Percentiles rank a stretch among this genome's conserved stretches.
Conservation (phyloP, 2,797 vertebrate species). For the Knipowitschia caucasica region DNA sequence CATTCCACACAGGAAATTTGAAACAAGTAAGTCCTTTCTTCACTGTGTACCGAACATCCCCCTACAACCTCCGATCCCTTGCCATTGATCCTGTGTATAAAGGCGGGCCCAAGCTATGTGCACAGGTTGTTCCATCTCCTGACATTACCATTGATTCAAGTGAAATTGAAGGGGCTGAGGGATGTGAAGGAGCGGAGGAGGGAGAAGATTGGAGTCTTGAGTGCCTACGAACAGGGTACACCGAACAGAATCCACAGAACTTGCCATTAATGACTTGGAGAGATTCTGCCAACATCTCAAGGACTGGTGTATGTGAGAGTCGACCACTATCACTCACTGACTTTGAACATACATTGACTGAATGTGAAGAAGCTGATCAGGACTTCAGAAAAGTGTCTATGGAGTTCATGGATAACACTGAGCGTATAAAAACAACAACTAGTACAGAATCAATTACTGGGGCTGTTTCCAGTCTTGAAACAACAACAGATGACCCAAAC, state of each 20-base stretch:
- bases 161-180: constrained; percentile 42
- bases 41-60: constrained; percentile 71
- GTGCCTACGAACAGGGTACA: constrained; percentile 44
- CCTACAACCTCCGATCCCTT: constrained; percentile 69
- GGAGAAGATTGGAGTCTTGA: constrained; percentile 62
- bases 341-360: constrained; percentile 70
- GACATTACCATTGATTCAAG: constrained; percentile 36
- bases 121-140: constrained; percentile 22
- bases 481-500: neutral
- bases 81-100: constrained; percentile 61
- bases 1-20: constrained; percentile 53
- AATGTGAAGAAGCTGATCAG: constrained; percentile 69
- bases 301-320: constrained; percentile 47
- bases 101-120: constrained; percentile 42
- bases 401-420: constrained; percentile 53
- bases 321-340: constrained; percentile 59
- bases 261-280: constrained; percentile 30
- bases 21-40: constrained; percentile 81
- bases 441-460: constrained; percentile 16
- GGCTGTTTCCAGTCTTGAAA: constrained; percentile 4
- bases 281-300: constrained; percentile 30
- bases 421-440: constrained; percentile 29
- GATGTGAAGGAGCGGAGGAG: constrained; percentile 50
- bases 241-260: constrained; percentile 24
- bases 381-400: constrained; percentile 66